Percentiles rank a stretch among this genome's conserved stretches.
Conservation (phyloP, 2,888 invertebrate genomes). For the Ceriagrion tenellum region DNA sequence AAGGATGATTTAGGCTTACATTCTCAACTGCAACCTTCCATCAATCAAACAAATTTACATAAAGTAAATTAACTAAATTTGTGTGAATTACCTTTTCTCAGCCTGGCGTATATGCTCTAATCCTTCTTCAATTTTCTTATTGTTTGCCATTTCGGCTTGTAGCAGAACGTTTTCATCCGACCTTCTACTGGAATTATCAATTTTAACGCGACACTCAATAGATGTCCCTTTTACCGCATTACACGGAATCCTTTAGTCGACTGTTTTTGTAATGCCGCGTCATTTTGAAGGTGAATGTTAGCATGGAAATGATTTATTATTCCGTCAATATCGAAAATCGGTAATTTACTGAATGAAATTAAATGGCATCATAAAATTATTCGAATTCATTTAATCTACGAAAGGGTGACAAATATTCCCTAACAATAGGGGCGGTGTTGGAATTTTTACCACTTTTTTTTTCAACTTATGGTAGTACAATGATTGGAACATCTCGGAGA, state of each 20-base stretch:
- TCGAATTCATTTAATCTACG: no score
- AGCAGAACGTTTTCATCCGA: slow-evolving; percentile 65
- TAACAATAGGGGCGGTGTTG: no score
- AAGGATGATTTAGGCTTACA: background rate
- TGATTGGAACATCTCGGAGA: no score
- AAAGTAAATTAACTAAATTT: background rate
- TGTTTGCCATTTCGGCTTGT: slow-evolving; percentile 78
- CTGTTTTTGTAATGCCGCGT: background rate
- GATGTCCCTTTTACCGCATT: background rate
- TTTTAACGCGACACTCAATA: background rate
- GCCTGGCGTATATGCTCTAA: slow-evolving; percentile 88
- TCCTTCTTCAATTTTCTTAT: slow-evolving; percentile 86
- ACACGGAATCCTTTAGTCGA: background rate
- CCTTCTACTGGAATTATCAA: slow-evolving; percentile 57
- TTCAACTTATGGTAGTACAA: no score
- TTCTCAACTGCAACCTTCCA: background rate
- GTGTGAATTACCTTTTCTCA: slow-evolving; percentile 87
- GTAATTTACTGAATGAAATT: no score
- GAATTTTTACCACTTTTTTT: no score
- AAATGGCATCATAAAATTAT: no score
- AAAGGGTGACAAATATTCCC: no score
- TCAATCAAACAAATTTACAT: background rate
- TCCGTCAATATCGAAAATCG: no score
- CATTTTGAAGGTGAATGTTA: background rate
- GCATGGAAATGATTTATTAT: no score